Conservation (phyloP, 2,888 invertebrate species). For the Hypolimnas misippus region DNA sequence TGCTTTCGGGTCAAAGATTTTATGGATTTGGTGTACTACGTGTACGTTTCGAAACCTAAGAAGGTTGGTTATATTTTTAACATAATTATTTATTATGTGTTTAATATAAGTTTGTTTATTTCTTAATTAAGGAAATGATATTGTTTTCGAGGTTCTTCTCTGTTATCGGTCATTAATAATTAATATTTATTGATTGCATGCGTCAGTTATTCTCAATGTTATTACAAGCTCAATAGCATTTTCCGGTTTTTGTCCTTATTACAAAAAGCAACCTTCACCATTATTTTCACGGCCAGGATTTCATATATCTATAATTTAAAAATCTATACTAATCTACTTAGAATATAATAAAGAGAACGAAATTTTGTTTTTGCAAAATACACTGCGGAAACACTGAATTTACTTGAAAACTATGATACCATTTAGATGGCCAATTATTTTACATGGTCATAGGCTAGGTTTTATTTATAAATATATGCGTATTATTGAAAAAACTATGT, state of each 20-base stretch:
- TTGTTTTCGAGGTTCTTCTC: constrained; percentile 18
- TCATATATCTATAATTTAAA: constrained; percentile 13
- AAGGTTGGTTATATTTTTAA: constrained; percentile 40
- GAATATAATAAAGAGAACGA: neutral
- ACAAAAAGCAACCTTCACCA: constrained; percentile 40
- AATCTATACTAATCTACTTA: neutral
- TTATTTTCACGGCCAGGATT: constrained; percentile 31
- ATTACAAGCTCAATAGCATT: constrained; percentile 14
- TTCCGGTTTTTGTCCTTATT: constrained; percentile 32
- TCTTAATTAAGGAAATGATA: constrained; percentile 20
- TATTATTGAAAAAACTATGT: too few relatives aligned
- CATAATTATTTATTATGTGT: neutral
- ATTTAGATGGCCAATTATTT: too few relatives aligned
- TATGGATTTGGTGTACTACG: constrained; percentile 76
- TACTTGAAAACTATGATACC: too few relatives aligned
- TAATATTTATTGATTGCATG: constrained; percentile 25
- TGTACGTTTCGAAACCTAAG: constrained; percentile 51
- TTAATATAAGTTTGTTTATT: constrained; percentile 1
- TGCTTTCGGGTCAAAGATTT: constrained; percentile 72
- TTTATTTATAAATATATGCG: too few relatives aligned
- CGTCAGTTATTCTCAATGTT: constrained; percentile 18
- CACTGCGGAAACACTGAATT: too few relatives aligned
- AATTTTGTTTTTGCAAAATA: too few relatives aligned
- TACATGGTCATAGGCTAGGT: too few relatives aligned
- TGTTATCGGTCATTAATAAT: constrained; percentile 16